Evolutionary conservation across 1,140 invertebrate species (phyloP).

Genomic region (Octopus bimaculoides): DNA sequence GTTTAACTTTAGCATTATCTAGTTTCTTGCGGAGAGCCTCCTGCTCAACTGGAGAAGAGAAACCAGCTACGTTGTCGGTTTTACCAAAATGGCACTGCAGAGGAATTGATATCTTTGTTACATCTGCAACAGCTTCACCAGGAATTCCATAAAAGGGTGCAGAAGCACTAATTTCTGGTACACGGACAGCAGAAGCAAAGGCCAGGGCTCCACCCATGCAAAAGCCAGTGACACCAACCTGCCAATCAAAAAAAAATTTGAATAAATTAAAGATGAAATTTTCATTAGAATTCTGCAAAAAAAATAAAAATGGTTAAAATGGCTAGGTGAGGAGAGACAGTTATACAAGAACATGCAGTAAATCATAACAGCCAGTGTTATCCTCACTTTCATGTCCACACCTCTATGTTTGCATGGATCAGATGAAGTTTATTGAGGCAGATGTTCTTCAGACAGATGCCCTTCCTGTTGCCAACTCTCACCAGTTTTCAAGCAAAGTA

Average conservation of each 20-base stretch:
- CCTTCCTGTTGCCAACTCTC: no score
- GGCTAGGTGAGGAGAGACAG: no score
- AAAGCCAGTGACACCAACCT: slow-evolving; percentile 49
- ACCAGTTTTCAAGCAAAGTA: no score
- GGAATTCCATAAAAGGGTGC: slow-evolving; percentile 52
- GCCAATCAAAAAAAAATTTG: not conserved
- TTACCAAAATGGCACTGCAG: slow-evolving; percentile 49
- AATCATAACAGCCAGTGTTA: no score
- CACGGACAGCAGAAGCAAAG: slow-evolving; percentile 38
- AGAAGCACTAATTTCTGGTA: slow-evolving; percentile 39
- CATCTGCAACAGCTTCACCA: slow-evolving; percentile 31
- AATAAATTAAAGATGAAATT: no score
- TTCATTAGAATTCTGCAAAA: no score
- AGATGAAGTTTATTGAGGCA: no score
- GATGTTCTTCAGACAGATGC: no score
- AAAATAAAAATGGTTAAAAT: no score
- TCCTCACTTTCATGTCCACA: no score
- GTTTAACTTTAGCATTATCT: slow-evolving; percentile 1
- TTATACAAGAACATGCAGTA: no score
- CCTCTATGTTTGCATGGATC: no score
- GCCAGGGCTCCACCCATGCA: slow-evolving; percentile 52
- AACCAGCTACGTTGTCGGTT: slow-evolving; percentile 33
- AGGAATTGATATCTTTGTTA: slow-evolving; percentile 40
- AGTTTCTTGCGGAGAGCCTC: slow-evolving; percentile 16
- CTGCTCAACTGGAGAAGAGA: slow-evolving; percentile 26